These are phyloP conservation scores for Gavialis gangeticus DNA, from an alignment of 2,113 vertebrate species.

Conservation along the genomic window DNA sequence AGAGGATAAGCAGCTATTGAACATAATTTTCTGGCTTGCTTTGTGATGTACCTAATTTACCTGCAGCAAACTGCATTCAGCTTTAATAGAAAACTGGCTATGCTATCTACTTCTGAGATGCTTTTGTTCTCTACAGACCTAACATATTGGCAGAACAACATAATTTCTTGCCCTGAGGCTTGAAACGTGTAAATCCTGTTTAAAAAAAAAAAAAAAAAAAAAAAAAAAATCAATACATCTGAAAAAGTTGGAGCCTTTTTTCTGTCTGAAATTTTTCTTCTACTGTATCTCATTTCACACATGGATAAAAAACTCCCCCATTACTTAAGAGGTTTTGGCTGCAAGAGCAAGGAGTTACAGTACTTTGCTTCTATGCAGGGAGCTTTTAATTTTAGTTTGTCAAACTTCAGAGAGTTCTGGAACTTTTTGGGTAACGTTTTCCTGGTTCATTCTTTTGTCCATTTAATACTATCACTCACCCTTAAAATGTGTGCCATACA, in stretches of 20 bases:
- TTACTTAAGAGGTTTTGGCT: too few relatives aligned
- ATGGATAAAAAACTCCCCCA: too few relatives aligned
- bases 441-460: not conserved
- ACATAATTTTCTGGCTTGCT: not conserved
- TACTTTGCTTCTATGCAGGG: not conserved
- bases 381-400: not conserved
- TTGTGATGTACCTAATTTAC: not conserved
- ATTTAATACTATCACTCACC: not conserved
- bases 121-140: not conserved
- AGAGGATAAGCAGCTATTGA: not conserved
- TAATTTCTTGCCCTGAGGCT: not conserved
- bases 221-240: not conserved
- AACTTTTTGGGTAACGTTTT: not conserved
- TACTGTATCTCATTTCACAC: not conserved
- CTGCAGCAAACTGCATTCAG: not conserved
- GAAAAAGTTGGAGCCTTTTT: not conserved
- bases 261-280: not conserved
- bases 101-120: not conserved
- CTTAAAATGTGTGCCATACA: not conserved
- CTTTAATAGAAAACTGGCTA: not conserved
- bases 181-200: not conserved
- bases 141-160: not conserved
- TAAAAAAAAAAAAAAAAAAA: not conserved
- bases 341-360: too few relatives aligned
- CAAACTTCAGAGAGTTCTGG: not conserved